Conservation (phyloP, 2,113 vertebrate genomes). For the Corynorhinus townsendii region DNA sequence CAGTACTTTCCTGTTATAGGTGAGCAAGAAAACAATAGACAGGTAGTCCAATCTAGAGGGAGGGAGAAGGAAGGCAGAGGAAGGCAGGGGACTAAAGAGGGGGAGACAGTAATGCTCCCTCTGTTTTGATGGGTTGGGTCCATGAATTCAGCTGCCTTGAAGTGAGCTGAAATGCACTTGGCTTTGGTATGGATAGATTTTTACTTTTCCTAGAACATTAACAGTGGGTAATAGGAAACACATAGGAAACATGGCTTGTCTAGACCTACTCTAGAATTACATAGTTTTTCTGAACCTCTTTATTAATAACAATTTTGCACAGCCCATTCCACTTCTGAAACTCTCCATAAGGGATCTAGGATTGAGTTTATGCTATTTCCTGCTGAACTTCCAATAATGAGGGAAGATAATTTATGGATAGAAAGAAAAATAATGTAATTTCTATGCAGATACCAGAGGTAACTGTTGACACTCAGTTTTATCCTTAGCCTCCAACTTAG, state of each 20-base stretch:
- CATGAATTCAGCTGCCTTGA: not conserved
- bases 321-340: not conserved
- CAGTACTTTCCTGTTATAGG: not conserved
- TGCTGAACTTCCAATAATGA: not conserved
- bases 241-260: not conserved
- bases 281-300: not conserved
- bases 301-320: conserved; percentile 3
- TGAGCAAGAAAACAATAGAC: not conserved
- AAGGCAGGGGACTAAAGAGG: not conserved
- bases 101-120: not conserved
- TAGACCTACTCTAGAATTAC: not conserved
- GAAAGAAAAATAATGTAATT: not conserved
- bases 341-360: not conserved
- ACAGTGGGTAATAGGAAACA: not conserved
- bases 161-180: not conserved
- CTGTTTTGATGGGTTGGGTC: not conserved
- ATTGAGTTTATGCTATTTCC: not conserved
- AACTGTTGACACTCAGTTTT: not conserved
- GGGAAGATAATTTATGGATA: not conserved
- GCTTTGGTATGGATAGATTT: not conserved
- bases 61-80: not conserved
- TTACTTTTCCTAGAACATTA: not conserved
- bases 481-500: not conserved
- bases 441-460: not conserved
- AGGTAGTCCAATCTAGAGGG: not conserved